Conservation (phyloP, 1,140 invertebrate species). For the Brachionus koreanus region DNA sequence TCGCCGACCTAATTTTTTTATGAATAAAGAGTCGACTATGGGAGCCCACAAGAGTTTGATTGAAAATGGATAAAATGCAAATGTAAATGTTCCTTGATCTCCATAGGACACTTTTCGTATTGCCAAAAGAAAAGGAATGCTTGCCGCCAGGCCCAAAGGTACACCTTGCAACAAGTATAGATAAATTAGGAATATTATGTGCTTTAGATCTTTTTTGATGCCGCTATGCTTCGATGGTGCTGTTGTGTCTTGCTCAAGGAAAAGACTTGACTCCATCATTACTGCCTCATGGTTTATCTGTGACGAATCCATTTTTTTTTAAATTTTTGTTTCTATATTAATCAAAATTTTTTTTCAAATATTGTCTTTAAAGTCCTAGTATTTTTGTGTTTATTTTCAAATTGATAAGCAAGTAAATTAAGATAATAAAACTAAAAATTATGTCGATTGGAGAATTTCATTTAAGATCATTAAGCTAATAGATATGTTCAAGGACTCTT, state of each 20-base stretch:
- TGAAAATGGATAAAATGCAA: constrained; percentile 91
- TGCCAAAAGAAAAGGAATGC: constrained; percentile 90
- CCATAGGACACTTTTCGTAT: constrained; percentile 81
- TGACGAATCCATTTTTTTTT: neutral
- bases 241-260: neutral
- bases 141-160: constrained; percentile 83
- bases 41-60: constrained; percentile 98
- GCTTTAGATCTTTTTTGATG: constrained; percentile 28
- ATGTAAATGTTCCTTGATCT: constrained; percentile 89
- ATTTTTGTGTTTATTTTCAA: neutral
- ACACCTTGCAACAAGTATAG: constrained; percentile 87
- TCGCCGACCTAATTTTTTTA: constrained; percentile 74
- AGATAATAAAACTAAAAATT: neutral
- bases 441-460: neutral
- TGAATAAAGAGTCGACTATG: constrained; percentile 87
- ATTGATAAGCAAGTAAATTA: neutral
- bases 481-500: neutral
- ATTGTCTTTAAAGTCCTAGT: neutral
- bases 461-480: neutral
- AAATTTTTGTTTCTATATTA: neutral
- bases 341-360: neutral
- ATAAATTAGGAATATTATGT: constrained; percentile 67
- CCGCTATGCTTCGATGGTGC: neutral
- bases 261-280: constrained; percentile 19
- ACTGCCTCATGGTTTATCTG: neutral